Evolutionary conservation across 1,140 invertebrate species (phyloP), one percentile per base, ranked within the genome.

Genomic region (Anoplolepis gracilipes): DNA sequence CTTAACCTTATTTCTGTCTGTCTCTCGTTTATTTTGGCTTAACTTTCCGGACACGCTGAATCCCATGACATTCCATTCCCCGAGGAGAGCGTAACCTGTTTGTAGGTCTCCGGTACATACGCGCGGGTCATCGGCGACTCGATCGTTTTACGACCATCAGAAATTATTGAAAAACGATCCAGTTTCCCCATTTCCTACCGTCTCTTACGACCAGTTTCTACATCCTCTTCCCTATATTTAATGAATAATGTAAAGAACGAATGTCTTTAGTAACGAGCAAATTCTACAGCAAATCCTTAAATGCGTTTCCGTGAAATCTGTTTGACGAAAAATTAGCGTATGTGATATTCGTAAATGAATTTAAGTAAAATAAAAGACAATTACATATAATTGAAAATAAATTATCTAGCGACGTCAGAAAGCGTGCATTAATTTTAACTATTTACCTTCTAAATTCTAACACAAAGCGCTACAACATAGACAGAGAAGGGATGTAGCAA

Each of bases 21-120:
- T 61, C 67, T 61, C 53, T 73, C 78, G 67, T 82, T 82, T 82
- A 82, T 82, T 82, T 82, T 55, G 25, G 78, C 81, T 89, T 87
- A 84, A 88, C 88, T 89, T 89, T 82, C 76, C 88, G 85, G 87
- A 85, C 88, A 89, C 76, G 84, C 84, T 70, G 75, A 78, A 76
- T 85, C 87, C 87, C 82, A 57, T 69, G 75, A 73, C 82, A 36
- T 64, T 28, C 28, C 67, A 10, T 39, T 77, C 59, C 57, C 33
- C 25, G 84, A 57, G 55, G 82, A 57, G 39, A 49, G 25, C 55
- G 61, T 28, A 28, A 59, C 65, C 84, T 49, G 84, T 89, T 89
- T 88, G 87, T 75, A 82, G 57, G 84, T 76, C 57, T 78, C 81
- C 30, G 30, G 42, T 49, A 46, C 42, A 46, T 22, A 33, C 49